Conservation (phyloP, 2,888 invertebrate species). For the Caenorhabditis uteleia region DNA sequence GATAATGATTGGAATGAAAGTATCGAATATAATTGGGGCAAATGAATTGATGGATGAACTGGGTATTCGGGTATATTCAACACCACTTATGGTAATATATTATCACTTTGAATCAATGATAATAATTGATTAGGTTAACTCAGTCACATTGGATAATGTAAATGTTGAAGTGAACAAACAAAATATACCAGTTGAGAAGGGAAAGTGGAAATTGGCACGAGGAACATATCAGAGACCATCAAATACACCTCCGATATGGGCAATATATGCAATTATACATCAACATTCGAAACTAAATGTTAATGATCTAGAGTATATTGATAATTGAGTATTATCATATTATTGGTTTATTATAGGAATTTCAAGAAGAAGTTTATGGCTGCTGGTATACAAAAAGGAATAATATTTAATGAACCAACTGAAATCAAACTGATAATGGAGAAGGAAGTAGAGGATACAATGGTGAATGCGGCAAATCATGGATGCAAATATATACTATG, state of each 20-base stretch:
- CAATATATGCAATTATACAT: conserved; percentile 15
- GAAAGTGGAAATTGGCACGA: conserved; percentile 16
- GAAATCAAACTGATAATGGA: conserved; percentile 4
- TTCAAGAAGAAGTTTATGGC: no score
- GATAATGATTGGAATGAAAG: conserved; percentile 18
- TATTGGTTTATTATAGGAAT: no score
- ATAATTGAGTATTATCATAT: no score
- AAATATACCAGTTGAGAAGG: background rate
- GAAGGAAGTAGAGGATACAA: conserved; percentile 2
- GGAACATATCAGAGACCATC: conserved; percentile 2
- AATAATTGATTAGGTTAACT: no score
- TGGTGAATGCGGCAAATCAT: conserved; percentile 6
- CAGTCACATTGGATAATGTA: no score
- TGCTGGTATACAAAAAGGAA: conserved; percentile 13
- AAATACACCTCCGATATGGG: conserved; percentile 14
- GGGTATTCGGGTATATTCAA: conserved; percentile 18
- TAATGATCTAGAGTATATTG: no score
- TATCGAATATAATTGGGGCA: background rate
- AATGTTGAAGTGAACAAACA: background rate
- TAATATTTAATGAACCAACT: conserved; percentile 3
- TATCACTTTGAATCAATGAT: no score
- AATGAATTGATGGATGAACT: conserved; percentile 9
- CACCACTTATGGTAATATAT: conserved; percentile 24
- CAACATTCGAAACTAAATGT: no score
- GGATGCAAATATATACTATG: conserved; percentile 21